These are phyloP conservation scores for Ormyrus rosae DNA, from an alignment of 2,888 invertebrate genomes.

Conservation along the genomic window DNA sequence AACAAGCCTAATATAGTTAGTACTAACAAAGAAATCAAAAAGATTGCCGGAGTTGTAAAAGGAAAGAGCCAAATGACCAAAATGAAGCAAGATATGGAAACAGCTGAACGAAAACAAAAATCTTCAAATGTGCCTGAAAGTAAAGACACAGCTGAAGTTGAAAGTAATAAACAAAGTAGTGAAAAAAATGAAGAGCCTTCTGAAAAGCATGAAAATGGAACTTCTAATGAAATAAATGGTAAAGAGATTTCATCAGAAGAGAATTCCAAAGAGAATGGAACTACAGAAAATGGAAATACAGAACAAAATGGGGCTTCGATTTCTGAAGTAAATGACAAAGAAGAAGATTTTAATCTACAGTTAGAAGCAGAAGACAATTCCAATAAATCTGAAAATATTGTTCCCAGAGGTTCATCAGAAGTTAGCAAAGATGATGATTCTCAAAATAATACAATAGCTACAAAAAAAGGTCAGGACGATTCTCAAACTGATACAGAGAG, in stretches of 20 bases:
- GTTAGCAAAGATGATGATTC: conserved; percentile 26
- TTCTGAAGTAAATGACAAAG: conserved; percentile 45
- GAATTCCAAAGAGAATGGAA: conserved; percentile 47
- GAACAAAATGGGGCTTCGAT: conserved; percentile 43
- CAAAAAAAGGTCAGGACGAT: conserved; percentile 58
- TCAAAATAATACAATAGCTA: conserved; percentile 29
- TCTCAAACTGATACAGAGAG: conserved; percentile 61
- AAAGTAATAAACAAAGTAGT: conserved; percentile 38
- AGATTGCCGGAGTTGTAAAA: conserved; percentile 45
- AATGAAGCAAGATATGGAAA: conserved; percentile 57
- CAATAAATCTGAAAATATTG: conserved; percentile 46
- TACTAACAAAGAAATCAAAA: conserved; percentile 59
- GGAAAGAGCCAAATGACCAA: conserved; percentile 56
- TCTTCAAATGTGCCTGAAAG: conserved; percentile 35
- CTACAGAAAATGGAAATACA: conserved; percentile 52
- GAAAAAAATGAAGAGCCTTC: conserved; percentile 33
- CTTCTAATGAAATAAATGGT: conserved; percentile 29
- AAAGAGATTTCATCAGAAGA: conserved; percentile 35
- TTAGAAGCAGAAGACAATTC: conserved; percentile 56
- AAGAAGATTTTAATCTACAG: conserved; percentile 58
- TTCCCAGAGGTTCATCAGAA: conserved; percentile 37
- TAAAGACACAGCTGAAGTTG: conserved; percentile 45
- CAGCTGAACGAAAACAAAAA: conserved; percentile 42
- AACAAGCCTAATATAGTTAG: conserved; percentile 35
- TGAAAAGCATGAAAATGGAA: conserved; percentile 52